Evolutionary conservation across 2,113 vertebrate species (phyloP).

Genomic region (Macrotus californicus): DNA sequence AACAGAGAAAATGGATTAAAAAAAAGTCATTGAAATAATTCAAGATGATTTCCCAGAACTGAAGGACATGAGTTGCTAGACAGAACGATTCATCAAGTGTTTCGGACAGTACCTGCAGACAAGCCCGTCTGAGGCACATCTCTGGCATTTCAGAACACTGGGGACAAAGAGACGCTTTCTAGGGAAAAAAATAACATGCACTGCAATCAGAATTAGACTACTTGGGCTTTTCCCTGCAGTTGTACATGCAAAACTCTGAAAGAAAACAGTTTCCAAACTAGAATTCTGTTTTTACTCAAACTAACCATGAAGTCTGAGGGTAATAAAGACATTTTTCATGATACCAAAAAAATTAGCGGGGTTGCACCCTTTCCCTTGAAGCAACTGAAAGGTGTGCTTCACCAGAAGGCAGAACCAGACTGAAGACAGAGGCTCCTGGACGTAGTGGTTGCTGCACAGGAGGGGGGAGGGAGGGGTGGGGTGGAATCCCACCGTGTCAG

Average conservation of each 20-base stretch:
- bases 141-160: not conserved
- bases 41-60: no score
- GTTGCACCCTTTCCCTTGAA: not conserved
- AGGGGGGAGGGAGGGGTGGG: no score
- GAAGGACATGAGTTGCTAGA: no score
- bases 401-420: no score
- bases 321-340: not conserved
- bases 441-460: no score
- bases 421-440: no score
- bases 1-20: no score
- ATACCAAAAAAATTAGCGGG: not conserved
- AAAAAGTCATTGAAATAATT: no score
- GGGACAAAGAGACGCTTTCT: not conserved
- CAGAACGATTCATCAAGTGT: no score
- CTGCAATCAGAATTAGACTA: not conserved
- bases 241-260: not conserved
- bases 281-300: not conserved
- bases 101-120: fast-evolving
- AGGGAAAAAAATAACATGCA: not conserved
- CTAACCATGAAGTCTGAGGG: not conserved
- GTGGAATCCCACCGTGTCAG: no score
- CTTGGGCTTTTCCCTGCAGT: not conserved
- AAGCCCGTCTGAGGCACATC: no score
- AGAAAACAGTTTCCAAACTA: not conserved
- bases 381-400: not conserved